Base-by-base conservation (phyloP, 2,797 vertebrate species). In the Micromesistius poutassou region DNA sequence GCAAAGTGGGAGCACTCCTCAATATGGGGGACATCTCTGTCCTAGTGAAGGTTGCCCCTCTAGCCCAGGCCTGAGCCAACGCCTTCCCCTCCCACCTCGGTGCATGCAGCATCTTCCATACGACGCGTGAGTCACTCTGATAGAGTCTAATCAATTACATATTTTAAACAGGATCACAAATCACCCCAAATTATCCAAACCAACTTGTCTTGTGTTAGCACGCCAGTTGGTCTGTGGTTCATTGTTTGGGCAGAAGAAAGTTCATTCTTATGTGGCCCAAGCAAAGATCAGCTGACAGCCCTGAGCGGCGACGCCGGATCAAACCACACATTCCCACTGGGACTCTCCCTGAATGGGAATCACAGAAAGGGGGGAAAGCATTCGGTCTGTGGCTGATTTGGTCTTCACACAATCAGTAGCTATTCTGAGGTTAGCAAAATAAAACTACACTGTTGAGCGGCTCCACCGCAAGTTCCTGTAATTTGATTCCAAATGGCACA, bases 11-110 rank as follows among this genome's bases (percentile, higher is more conserved):
- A 80, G 96, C 96, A 1, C 98, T 98, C 94, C 93, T 99, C 81
- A 97, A 96, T 84, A 95, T 98, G 83, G 97, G 98, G 83, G 97
- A 99, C 93, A 98, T 98, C 77, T 97, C 97, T 80, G 97, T 97
- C 5, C 95, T 99, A 80, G 96, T 99, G 87, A 98, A 97, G 93
- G 97, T 97, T 80, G 98, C 98, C 71, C 96, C 97, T 46, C 88
- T 94, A 13, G 98, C 97, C 35, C 97, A 99, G 91, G 98, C 98
- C 80, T 93, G 99, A 79, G 98, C 97, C 87, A 99, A 99, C 66
- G 96, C 97, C 84, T 99, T 99, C 91, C 94, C 99, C 84, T 99
- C 98, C 71, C 93, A 99, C 91, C 98, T 99, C 92, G 98, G 96
- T 16, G 97, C 98, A 89, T 99, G 98, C 74, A 92, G 94, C 84